Evolutionary conservation across 2,113 vertebrate genomes (phyloP), one percentile per base, ranked within the genome.

Genomic region (Edolisoma coerulescens): DNA sequence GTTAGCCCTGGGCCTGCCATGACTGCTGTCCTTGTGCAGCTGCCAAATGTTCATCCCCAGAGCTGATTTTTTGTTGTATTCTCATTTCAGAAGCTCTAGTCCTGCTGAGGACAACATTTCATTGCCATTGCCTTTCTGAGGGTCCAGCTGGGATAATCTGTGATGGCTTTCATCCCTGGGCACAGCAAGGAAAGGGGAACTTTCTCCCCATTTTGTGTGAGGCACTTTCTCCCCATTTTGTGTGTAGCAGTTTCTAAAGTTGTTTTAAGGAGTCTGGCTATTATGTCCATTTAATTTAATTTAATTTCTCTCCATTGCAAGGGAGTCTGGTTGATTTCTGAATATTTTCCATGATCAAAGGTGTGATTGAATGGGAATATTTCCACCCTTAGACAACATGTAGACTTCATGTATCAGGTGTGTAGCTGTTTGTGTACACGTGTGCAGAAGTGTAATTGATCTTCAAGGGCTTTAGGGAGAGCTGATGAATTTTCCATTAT

Each of bases 401-500:
- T n/a, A n/a, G 2, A 6, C 22, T 73, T 60, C 32, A 10, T 0
- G 0, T 45, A 3, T 37, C 35, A 37, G 16, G 11, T 42, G 39
- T 54, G 69, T 21, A 27, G 60, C 52, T 78, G 33, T 35, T 82
- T 32, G 28, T 27, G 20, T 37, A n/a, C 6, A 18, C 23, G 1
- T 0, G 2, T 61, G n/a, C 52, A 42, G 56, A 27, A 78, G 16
- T n/a, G 30, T 26, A 4, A 67, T 89, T 91, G 35, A 27, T 63
- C 68, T 87, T 70, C 65, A 28, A 8, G 24, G 35, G 30, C 59
- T 20, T 41, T 35, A 32, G 45, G 50, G 44, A 74, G 16, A 69
- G 10, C 42, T 61, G 42, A 39, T 63, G 23, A 47, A 41, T 84
- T 45, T 45, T 64, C 30, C 16, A 17, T 49, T 67, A 0, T 26